Evolutionary conservation across 35 echinoderm and acorn worm species (phyloP).

Genomic region (Apostichopus californicus): DNA sequence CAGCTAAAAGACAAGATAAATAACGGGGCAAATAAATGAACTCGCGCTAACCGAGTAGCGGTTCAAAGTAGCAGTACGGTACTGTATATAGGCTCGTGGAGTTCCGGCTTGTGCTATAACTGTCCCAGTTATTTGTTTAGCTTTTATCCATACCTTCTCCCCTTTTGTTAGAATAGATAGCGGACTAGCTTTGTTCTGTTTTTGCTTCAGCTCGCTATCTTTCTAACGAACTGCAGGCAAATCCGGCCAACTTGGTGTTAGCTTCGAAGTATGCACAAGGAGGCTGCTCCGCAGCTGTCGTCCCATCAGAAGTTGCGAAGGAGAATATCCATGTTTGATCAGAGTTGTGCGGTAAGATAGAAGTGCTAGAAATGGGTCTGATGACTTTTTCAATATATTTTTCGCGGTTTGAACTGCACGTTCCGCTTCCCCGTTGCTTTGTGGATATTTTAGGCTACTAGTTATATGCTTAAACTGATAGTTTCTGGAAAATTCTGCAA

Average conservation of each 20-base stretch:
- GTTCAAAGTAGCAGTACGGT: too few relatives aligned
- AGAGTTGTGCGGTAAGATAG: constrained; percentile 57
- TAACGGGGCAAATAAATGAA: too few relatives aligned
- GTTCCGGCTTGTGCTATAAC: neutral
- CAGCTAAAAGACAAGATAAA: too few relatives aligned
- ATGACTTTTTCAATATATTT: constrained; percentile 44
- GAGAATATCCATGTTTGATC: constrained; percentile 47
- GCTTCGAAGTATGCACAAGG: neutral
- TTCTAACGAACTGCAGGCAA: neutral
- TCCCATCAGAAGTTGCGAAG: constrained; percentile 66
- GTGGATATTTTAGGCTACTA: constrained; percentile 63
- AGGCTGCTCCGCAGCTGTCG: neutral
- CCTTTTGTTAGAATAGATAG: neutral
- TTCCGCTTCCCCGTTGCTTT: constrained; percentile 69
- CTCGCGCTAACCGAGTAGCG: too few relatives aligned
- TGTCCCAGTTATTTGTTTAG: neutral
- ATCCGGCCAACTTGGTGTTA: neutral
- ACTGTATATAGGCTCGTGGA: neutral
- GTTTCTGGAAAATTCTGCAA: constrained; percentile 44
- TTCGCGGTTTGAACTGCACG: constrained; percentile 65
- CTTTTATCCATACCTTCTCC: constrained; percentile 46
- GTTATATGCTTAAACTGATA: constrained; percentile 65
- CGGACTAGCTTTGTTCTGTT: neutral
- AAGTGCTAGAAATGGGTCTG: constrained; percentile 39
- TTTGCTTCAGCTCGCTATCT: neutral